Evolutionary conservation across 2,113 vertebrate genomes (phyloP).

Genomic region (Lamprotornis superbus): DNA sequence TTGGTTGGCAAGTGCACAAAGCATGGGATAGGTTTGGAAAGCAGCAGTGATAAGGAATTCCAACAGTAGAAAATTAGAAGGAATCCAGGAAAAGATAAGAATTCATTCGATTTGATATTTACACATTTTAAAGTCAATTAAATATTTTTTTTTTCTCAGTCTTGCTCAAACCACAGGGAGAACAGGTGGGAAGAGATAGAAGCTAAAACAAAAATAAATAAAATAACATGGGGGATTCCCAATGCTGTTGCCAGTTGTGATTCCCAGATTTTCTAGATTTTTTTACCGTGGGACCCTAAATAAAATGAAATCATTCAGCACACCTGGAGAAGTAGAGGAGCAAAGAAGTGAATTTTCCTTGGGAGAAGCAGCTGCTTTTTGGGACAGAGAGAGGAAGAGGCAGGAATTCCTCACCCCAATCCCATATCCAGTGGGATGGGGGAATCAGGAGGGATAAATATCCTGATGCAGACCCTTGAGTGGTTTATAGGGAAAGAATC

Average conservation of each 20-base stretch:
- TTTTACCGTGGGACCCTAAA: neutral
- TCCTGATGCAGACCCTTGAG: neutral
- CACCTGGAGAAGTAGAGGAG: neutral
- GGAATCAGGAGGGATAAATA: neutral
- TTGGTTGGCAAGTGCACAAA: neutral
- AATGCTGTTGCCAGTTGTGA: neutral
- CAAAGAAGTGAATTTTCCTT: neutral
- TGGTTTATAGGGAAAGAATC: neutral
- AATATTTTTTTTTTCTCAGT: neutral
- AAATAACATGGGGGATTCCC: neutral
- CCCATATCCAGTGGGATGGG: neutral
- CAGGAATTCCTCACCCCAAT: neutral
- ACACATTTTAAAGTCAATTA: neutral
- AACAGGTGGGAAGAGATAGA: neutral
- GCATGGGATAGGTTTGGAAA: neutral
- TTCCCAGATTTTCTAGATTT: neutral
- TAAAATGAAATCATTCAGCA: neutral
- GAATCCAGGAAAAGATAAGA: neutral
- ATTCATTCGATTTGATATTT: neutral
- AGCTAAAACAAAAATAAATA: neutral
- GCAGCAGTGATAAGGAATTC: neutral
- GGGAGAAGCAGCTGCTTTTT: neutral
- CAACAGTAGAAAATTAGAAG: neutral
- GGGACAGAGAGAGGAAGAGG: rapidly evolving
- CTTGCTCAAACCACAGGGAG: neutral